Percentiles rank a stretch among this genome's conserved stretches.
phyloP scores from a whole-genome alignment of 2,888 invertebrate species.

The Trichogramma dendrolimi region DNA sequence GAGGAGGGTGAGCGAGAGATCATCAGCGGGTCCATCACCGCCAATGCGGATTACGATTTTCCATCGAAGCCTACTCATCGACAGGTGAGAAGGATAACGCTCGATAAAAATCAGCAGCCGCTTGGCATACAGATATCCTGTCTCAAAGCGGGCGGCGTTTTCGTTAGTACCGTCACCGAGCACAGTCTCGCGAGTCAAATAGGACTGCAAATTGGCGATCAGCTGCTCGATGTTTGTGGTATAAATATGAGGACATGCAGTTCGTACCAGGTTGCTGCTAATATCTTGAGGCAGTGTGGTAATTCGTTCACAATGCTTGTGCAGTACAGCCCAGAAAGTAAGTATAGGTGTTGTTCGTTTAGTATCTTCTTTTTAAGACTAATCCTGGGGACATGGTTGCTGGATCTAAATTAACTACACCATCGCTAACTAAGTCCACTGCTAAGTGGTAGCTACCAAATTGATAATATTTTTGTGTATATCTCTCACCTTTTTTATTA shows the following conservation, averaged over 20 bases:
- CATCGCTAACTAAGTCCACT: no score
- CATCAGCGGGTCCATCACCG: slow-evolving; percentile 47
- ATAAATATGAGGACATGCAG: slow-evolving; percentile 97
- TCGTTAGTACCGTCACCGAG: slow-evolving; percentile 90
- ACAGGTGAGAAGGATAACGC: slow-evolving; percentile 79
- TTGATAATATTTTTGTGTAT: no score
- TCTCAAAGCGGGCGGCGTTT: slow-evolving; percentile 85
- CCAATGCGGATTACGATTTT: slow-evolving; percentile 64
- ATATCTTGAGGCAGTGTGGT: slow-evolving; percentile 88
- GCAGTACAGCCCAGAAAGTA: slow-evolving; percentile 88
- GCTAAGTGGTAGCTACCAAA: no score
- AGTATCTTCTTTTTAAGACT: not conserved
- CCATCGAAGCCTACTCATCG: slow-evolving; percentile 70
- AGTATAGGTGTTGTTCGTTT: slow-evolving; percentile 41
- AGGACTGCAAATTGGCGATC: slow-evolving; percentile 88
- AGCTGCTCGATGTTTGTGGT: slow-evolving; percentile 89
- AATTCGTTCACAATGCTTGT: slow-evolving; percentile 95
- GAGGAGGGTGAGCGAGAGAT: slow-evolving; percentile 25
- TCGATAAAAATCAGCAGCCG: slow-evolving; percentile 90
- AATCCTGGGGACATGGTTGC: no score
- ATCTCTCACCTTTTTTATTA: no score
- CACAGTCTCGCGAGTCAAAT: slow-evolving; percentile 91
- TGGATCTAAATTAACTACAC: no score
- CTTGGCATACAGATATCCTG: slow-evolving; percentile 91
- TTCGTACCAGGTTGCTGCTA: slow-evolving; percentile 89